Evolutionary conservation across 2,888 invertebrate genomes (phyloP).

Genomic region (Noctua fimbriata): DNA sequence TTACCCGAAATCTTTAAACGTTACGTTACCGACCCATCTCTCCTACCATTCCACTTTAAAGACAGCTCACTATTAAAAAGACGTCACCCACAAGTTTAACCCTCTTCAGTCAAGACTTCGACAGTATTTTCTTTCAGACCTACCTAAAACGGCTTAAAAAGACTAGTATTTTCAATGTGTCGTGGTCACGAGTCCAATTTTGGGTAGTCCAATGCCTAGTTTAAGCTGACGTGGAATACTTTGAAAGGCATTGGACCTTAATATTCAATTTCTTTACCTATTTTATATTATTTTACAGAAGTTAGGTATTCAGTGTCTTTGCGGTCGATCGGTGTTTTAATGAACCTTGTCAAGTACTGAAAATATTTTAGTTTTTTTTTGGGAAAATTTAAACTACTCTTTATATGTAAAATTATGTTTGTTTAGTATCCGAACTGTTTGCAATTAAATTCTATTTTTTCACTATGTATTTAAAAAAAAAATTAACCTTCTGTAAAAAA

Average conservation of each 20-base stretch:
- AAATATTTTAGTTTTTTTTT: not conserved
- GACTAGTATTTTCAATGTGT: conserved; percentile 39
- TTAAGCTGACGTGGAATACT: conserved; percentile 44
- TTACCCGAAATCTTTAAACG: not conserved
- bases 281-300: too few relatives aligned
- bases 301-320: too few relatives aligned
- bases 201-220: conserved; percentile 13
- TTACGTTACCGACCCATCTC: conserved; percentile 27
- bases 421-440: too few relatives aligned
- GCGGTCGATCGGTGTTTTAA: too few relatives aligned
- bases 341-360: not conserved
- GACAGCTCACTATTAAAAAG: conserved; percentile 54
- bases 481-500: too few relatives aligned
- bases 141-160: conserved; percentile 40
- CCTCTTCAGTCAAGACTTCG: conserved; percentile 58
- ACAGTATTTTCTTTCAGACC: conserved; percentile 53
- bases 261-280: conserved; percentile 4
- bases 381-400: too few relatives aligned
- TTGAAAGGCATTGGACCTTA: conserved; percentile 8
- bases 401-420: not conserved
- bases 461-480: not conserved
- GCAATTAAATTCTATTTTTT: not conserved
- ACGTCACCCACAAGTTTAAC: conserved; percentile 60
- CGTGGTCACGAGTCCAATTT: conserved; percentile 37
- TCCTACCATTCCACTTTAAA: conserved; percentile 34